These are phyloP conservation scores for Ceyx cyanopectus DNA, from an alignment of 2,113 vertebrate species.

Conservation along the genomic window DNA sequence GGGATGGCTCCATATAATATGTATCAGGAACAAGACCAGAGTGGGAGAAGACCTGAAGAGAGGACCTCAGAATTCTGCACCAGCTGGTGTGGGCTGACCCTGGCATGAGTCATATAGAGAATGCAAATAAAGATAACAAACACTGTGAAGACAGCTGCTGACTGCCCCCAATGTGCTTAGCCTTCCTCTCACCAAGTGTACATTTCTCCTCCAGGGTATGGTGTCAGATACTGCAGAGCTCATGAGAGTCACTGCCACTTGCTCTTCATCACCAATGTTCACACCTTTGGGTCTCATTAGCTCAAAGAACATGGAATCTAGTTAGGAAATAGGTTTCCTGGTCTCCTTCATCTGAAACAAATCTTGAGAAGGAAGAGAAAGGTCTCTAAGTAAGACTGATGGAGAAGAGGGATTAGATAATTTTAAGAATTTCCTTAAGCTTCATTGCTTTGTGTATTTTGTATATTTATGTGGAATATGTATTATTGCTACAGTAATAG, in stretches of 20 bases:
- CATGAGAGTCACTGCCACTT: background rate
- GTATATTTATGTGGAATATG: background rate
- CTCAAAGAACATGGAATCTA: background rate
- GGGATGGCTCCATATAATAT: background rate
- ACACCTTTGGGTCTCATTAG: background rate
- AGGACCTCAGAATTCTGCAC: background rate
- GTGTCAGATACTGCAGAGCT: background rate
- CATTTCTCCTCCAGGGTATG: background rate
- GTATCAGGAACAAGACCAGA: background rate
- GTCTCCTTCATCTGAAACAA: background rate
- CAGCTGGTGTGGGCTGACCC: background rate
- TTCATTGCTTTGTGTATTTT: background rate
- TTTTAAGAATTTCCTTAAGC: background rate
- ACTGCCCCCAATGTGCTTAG: accelerated
- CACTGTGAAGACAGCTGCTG: background rate
- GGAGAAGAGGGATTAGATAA: background rate
- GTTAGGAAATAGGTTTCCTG: background rate
- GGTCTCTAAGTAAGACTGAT: background rate
- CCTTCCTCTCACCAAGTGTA: background rate
- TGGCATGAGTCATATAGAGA: background rate
- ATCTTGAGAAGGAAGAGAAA: background rate
- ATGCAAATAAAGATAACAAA: background rate
- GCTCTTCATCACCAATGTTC: background rate
- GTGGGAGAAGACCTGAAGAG: background rate
- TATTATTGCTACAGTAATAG: background rate